phyloP scores from a whole-genome alignment of 1,140 invertebrate genomes.

The Physella acuta region DNA sequence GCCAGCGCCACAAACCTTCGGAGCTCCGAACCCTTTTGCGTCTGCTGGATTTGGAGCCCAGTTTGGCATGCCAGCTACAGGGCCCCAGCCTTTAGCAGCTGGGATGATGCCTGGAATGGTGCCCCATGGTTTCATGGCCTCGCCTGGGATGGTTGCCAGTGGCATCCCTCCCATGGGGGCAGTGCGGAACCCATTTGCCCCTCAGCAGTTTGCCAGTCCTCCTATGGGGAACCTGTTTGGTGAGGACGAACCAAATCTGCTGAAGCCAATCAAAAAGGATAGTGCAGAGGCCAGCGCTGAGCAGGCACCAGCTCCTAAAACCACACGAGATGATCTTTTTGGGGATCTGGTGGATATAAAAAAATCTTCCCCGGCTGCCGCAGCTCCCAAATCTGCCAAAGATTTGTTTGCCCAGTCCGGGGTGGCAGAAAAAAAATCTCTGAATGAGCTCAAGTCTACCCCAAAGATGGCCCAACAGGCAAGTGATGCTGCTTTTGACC shows the following conservation, averaged over 20 bases:
- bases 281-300: slow-evolving; percentile 17
- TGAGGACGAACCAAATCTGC: slow-evolving; percentile 6
- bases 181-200: slow-evolving; percentile 5
- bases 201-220: not conserved
- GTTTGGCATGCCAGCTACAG: slow-evolving; percentile 3
- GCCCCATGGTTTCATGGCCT: slow-evolving; percentile 8
- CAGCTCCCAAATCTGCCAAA: slow-evolving; percentile 38
- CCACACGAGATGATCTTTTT: slow-evolving; percentile 37
- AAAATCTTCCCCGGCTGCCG: slow-evolving; percentile 26
- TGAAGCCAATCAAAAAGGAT: slow-evolving; percentile 29
- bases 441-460: slow-evolving; percentile 39
- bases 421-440: slow-evolving; percentile 41
- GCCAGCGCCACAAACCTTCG: slow-evolving; percentile 1
- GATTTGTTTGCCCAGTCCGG: slow-evolving; percentile 44
- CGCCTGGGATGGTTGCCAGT: not conserved
- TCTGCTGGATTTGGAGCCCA: not conserved
- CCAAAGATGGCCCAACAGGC: slow-evolving; percentile 31
- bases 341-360: slow-evolving; percentile 46
- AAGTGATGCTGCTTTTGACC: slow-evolving; percentile 33
- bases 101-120: slow-evolving; percentile 12
- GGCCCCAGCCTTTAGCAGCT: too few species aligned
- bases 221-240: slow-evolving; percentile 13
- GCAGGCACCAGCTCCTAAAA: slow-evolving; percentile 5
- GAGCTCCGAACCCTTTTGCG: slow-evolving; percentile 28
- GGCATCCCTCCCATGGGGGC: not conserved